Evolutionary conservation across 2,797 vertebrate species (phyloP), one percentile per base, ranked within the genome.

Genomic region (Columba guinea): DNA sequence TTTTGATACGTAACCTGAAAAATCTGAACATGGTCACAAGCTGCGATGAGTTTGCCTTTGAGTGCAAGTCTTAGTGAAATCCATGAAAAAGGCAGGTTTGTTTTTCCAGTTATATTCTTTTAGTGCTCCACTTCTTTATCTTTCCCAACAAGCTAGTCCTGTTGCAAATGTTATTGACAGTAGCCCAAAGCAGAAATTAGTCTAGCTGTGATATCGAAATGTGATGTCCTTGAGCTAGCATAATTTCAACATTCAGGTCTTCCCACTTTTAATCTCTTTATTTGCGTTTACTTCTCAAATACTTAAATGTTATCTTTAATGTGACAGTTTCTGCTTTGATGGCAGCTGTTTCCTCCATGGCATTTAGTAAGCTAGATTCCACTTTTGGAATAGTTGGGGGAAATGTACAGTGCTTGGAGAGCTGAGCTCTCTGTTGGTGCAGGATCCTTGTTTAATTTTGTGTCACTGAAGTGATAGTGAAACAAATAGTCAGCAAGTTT

Each of bases 221-320:
- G 7, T 30, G 32, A 41, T 68, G 63, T 35, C 48, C 49, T 51
- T 64, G 49, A 84, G 55, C 23, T n/a, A 67, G 26, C 30, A 19
- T 68, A 48, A 58, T 27, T 44, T 65, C 76, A 65, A 77, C 71
- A 41, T 64, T 67, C 3, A 5, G 58, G 34, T 58, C 20, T 93
- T 92, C 46, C 32, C 5, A 9, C 32, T 77, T 83, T 62, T 18
- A 52, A 60, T 83, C n/a, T 63, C 37, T 64, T 49, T 91, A 51
- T 75, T 87, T 92, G 52, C 35, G 52, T 76, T 84, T 82, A 51
- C 37, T 89, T 83, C 32, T 74, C 39, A 85, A 63, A 75, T 73
- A 69, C 86, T 78, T 55, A 59, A 79, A 71, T 75, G 32, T 62
- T 59, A 8, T 24, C 22, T 81, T 79, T 32, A 27, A 75, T 71